Percentiles rank a stretch among this genome's conserved stretches.
Evolutionary conservation across 2,113 vertebrate genomes (phyloP).

Genomic region (Malurus elegans): DNA sequence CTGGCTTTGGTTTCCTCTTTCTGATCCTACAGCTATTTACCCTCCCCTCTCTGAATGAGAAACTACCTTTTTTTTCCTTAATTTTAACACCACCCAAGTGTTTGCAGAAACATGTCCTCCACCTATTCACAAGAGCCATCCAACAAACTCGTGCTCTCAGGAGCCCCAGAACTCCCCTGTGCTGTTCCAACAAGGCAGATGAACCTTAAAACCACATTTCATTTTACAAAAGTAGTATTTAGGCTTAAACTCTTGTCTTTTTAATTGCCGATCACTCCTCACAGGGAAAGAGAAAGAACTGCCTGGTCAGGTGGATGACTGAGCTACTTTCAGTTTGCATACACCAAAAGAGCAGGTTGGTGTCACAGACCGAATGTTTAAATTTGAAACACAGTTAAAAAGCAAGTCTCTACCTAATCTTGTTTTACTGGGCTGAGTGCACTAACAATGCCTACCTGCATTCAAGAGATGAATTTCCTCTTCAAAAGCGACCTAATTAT

Average conservation of each 20-base stretch:
- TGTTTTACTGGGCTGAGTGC: not conserved
- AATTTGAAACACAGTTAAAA: not conserved
- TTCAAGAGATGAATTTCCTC: not conserved
- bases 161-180: not conserved
- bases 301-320: not conserved
- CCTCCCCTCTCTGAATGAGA: not conserved
- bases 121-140: not conserved
- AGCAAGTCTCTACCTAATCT: not conserved
- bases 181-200: not conserved
- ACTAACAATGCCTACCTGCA: not conserved
- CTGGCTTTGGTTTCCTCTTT: not conserved
- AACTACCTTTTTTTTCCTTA: not conserved
- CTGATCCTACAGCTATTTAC: not conserved
- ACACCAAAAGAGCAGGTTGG: not conserved
- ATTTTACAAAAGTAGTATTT: not conserved
- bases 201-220: not conserved
- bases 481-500: not conserved
- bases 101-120: not conserved
- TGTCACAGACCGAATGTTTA: fast-evolving
- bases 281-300: not conserved
- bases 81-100: not conserved
- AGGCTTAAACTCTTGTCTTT: not conserved
- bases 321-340: slow-evolving; percentile 33
- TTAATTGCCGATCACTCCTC: not conserved
- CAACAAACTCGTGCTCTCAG: not conserved